A percentile compares a stretch with the other conserved stretches of the same genome.
Conservation (phyloP, 2,797 vertebrate genomes). For the Meriones psammophilus region DNA sequence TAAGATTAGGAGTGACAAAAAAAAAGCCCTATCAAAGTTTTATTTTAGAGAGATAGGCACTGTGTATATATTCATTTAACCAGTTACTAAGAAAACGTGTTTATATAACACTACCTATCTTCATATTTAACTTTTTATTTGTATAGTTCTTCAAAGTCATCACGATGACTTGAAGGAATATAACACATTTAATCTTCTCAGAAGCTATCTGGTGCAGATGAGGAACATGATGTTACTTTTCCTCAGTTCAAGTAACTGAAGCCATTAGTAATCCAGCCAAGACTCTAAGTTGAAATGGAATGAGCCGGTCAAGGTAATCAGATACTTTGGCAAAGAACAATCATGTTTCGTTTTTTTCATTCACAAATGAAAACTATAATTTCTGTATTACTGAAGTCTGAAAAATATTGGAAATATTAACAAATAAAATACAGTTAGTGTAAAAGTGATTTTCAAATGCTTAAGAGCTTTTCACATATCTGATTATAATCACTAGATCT, state of each 20-base stretch:
- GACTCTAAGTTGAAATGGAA: background rate
- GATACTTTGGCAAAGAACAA: conserved; percentile 36
- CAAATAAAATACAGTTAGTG: conserved; percentile 2
- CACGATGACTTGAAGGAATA: background rate
- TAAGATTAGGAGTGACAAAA: background rate
- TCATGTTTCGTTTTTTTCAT: background rate
- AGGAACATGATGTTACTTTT: background rate
- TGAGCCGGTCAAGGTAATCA: background rate
- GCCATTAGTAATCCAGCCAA: conserved; percentile 22
- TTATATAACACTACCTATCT: background rate
- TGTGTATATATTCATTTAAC: background rate
- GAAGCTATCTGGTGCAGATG: background rate
- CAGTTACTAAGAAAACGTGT: background rate
- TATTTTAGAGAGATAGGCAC: background rate
- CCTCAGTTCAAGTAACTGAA: conserved; percentile 47
- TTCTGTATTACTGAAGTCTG: background rate
- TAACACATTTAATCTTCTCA: background rate
- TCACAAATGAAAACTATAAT: conserved; percentile 43
- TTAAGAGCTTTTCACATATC: background rate
- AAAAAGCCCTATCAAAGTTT: background rate
- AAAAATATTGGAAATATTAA: background rate
- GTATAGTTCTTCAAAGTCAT: conserved; percentile 25
- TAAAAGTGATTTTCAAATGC: conserved; percentile 55
- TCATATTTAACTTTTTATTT: background rate
- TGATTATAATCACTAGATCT: background rate